phyloP scores from a whole-genome alignment of 1,140 invertebrate genomes.

The Andricus grossulariae region DNA sequence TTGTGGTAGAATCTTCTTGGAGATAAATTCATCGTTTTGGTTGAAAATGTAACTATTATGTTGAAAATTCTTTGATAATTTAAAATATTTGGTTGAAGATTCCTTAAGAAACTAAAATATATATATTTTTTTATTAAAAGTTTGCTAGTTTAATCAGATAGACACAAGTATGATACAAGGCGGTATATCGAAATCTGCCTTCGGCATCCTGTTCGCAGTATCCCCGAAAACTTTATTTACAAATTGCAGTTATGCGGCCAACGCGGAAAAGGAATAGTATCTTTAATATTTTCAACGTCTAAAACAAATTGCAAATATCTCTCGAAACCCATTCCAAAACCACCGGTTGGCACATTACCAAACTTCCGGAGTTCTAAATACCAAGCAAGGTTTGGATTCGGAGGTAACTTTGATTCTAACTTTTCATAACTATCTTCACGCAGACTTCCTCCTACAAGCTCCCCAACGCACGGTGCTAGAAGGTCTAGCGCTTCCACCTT shows the following conservation, averaged over 20 bases:
- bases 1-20: too few relatives aligned
- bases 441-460: constrained; percentile 94
- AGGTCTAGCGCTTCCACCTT: constrained; percentile 92
- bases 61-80: too few relatives aligned
- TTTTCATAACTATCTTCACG: constrained; percentile 88
- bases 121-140: too few relatives aligned
- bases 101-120: too few relatives aligned
- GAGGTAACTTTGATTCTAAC: constrained; percentile 80
- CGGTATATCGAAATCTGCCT: too few relatives aligned
- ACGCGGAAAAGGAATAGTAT: constrained; percentile 95
- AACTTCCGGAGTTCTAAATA: constrained; percentile 94
- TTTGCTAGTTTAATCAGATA: too few relatives aligned
- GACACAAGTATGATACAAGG: too few relatives aligned
- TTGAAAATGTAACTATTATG: too few relatives aligned
- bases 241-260: constrained; percentile 92
- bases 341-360: constrained; percentile 92
- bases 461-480: constrained; percentile 90
- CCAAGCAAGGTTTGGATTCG: constrained; percentile 82
- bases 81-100: too few relatives aligned
- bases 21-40: too few relatives aligned
- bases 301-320: constrained; percentile 90
- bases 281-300: constrained; percentile 91
- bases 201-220: not conserved
- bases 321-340: constrained; percentile 97
- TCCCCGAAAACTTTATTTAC: constrained; percentile 75